These are phyloP conservation scores for Microtus richardsoni DNA, from an alignment of 2,113 vertebrate genomes.

Conservation along the genomic window DNA sequence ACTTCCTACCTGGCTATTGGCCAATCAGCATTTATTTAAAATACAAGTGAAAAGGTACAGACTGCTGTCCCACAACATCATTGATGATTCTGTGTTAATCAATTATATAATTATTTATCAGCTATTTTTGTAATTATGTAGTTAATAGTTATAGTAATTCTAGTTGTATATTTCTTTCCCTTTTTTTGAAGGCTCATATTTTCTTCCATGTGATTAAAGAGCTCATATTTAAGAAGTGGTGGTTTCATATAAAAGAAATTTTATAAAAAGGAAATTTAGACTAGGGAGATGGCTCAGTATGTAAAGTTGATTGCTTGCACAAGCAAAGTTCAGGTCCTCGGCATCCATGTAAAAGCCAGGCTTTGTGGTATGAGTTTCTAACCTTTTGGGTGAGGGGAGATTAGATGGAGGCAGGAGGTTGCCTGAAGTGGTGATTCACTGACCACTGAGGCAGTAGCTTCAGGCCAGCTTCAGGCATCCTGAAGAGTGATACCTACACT, in stretches of 20 bases:
- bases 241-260: background rate
- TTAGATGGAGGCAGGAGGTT: background rate
- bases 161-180: background rate
- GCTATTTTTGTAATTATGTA: background rate
- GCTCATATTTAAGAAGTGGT: constrained; percentile 28
- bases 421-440: too few species aligned
- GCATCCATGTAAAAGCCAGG: background rate
- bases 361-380: background rate
- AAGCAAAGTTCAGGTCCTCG: background rate
- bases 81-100: constrained; percentile 16
- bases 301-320: background rate
- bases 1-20: too few species aligned
- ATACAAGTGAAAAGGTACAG: too few species aligned
- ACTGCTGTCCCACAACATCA: background rate
- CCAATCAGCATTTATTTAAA: too few species aligned
- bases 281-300: background rate
- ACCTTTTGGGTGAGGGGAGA: background rate
- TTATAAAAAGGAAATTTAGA: background rate
- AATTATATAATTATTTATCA: background rate
- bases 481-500: too few species aligned
- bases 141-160: constrained; percentile 21
- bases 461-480: too few species aligned
- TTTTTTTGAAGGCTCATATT: constrained; percentile 41
- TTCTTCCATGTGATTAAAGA: background rate
- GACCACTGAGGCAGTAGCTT: too few species aligned